phyloP scores from a whole-genome alignment of 2,888 invertebrate genomes.

The Xestia xanthographa region DNA sequence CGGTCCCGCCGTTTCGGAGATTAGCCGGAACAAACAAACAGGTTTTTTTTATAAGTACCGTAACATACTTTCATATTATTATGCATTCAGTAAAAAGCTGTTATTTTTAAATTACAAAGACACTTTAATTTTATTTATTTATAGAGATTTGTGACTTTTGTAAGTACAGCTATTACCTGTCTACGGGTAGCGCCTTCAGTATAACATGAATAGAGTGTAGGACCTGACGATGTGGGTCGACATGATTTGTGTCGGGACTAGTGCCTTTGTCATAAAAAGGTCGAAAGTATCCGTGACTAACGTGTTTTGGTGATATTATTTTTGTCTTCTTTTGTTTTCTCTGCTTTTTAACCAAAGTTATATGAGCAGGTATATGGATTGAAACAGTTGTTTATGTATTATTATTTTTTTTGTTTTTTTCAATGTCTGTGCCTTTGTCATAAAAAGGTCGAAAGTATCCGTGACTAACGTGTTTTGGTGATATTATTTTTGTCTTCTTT shows the following conservation, averaged over 20 bases:
- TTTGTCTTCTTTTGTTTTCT: not conserved
- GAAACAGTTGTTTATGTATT: not conserved
- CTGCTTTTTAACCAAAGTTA: not conserved
- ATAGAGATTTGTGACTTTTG: not conserved
- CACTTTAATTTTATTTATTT: too few species aligned
- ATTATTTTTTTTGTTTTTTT: not conserved
- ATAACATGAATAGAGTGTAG: slow-evolving; percentile 2
- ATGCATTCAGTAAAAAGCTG: too few species aligned
- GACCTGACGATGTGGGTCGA: not conserved
- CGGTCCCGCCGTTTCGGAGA: too few species aligned
- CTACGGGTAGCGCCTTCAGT: not conserved
- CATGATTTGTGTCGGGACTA: not conserved
- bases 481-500: not conserved
- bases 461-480: not conserved
- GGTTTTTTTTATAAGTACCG: too few species aligned
- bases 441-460: slow-evolving; percentile 4
- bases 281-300: slow-evolving; percentile 1
- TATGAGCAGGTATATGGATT: not conserved
- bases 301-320: not conserved
- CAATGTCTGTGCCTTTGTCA: slow-evolving; percentile 12
- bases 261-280: slow-evolving; percentile 15
- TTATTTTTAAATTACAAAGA: too few species aligned
- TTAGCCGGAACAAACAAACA: too few species aligned
- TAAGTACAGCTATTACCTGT: not conserved
- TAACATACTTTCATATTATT: too few species aligned